Evolutionary conservation across 2,888 invertebrate species (phyloP), one percentile per base, ranked within the genome.

Genomic region (Sipha maydis): DNA sequence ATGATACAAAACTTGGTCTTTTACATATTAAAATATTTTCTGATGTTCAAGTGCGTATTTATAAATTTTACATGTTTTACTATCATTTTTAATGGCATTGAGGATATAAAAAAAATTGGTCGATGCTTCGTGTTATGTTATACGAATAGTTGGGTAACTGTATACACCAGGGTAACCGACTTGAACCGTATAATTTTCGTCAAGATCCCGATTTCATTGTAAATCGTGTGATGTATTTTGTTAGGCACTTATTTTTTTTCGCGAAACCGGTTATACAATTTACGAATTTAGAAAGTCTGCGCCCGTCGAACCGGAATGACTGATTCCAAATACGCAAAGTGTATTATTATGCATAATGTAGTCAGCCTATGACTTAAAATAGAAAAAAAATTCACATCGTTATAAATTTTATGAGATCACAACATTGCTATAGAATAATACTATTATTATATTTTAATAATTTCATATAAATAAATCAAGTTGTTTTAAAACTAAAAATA

Each of bases 171-270:
- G 56, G 83, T 75, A 75, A 76, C 73, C 78, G 85, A 77, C 78
- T 78, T 61, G 73, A 88, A 88, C 80, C 86, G 73, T 88, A 88
- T 88, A 88, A 88, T 88, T 88, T 88, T 88, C 61, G 73, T 69
- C 54, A 41, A 88, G 86, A 88, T 73, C 73, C 79, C 86, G 80
- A 80, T 88, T 85, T 80, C 79, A 79, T 80, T 79, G 78, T 78
- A 71, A 78, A 69, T 56, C 79, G 71, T 75, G 38, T 28, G 38
- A 73, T 34, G 80, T 88, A 71, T 88, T 80, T 88, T 75, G 69
- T 61, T 80, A 75, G 41, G 56, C 56, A 41, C 56, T 75, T 61
- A 56, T 61, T 80, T 73, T 34, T 76, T 38, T 54, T 48, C n/a
- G 75, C 61, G 9, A 88, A 88, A 88, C 86, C 86, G 86, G 86